Base-by-base conservation (phyloP, 2,797 vertebrate species). In the Mareca penelope region DNA sequence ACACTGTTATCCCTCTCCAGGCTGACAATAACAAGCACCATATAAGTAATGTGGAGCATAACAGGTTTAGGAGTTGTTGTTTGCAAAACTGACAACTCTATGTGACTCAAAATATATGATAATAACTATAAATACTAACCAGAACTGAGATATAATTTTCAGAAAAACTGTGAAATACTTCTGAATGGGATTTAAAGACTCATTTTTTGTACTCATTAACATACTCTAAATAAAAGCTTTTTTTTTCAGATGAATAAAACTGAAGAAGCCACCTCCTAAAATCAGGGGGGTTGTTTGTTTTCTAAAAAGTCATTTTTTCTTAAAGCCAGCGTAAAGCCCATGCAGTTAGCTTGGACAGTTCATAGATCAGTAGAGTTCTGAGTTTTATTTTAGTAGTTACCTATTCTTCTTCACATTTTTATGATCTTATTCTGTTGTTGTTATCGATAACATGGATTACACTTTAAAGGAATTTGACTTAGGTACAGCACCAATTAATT, bases 31-130 rank as follows among this genome's bases (percentile, higher is more conserved):
- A 18, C 21, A 63, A 90, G 19, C 18, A 35, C 23, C 33, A 35
- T 18, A 10, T 10, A 77, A 42, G 46, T 64, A 57, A 35, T 0
- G 0, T 4, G 1, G 3, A 22, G 8, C 15, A 31, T 59, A 33
- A 17, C 22, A 56, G 16, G 1, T 84, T 61, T 75, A 80, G 16
- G 28, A 57, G 26, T 44, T 85, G 44, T 3, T 53, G 21, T 78
- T 91, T 61, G 65, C 10, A 68, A 16, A 83, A 84, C 7, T 42
- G 28, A 33, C 14, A 65, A 67, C 14, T 46, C 4, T 29, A 64
- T 57, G 42, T 56, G 4, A n/a, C 11, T 73, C 33, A n/a, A 89
- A 80, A 72, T 56, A 55, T 21, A 6, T 17, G 9, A 59, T 21
- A 11, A 12, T 22, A 89, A 53, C 71, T 80, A 57, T 89, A 88